A percentile compares a stretch with the other conserved stretches of the same genome.
These are phyloP conservation scores for Thalassophryne amazonica DNA, from an alignment of 2,797 vertebrate genomes.

Conservation along the genomic window DNA sequence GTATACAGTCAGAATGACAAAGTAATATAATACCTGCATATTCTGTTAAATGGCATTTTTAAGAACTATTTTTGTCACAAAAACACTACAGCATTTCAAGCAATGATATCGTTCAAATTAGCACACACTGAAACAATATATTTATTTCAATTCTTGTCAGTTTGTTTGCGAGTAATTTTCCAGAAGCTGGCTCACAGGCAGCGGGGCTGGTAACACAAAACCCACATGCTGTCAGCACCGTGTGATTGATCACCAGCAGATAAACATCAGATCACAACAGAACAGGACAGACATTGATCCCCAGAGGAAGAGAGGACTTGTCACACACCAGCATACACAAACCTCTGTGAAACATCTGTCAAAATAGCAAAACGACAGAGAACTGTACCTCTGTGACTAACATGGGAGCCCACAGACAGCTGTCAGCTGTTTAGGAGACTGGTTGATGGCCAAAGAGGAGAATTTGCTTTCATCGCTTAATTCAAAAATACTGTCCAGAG, in stretches of 20 bases:
- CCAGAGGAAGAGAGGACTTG: conserved; percentile 72
- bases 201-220: conserved; percentile 65
- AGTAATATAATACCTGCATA: no score
- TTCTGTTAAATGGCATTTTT: no score
- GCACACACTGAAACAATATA: conserved; percentile 6
- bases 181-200: conserved; percentile 31
- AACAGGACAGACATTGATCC: conserved; percentile 78
- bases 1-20: no score
- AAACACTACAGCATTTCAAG: background rate
- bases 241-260: conserved; percentile 78
- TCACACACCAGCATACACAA: conserved; percentile 69
- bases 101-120: background rate
- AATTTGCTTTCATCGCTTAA: conserved; percentile 20
- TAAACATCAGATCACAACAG: conserved; percentile 73
- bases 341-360: conserved; percentile 72
- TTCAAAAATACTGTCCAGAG: background rate
- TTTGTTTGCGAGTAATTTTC: conserved; percentile 26
- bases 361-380: conserved; percentile 64
- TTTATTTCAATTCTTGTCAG: conserved; percentile 5
- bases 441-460: conserved; percentile 35
- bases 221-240: conserved; percentile 61
- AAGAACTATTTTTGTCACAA: background rate
- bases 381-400: conserved; percentile 68
- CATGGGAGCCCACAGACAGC: conserved; percentile 55
- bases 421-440: conserved; percentile 57